These are phyloP conservation scores for Thinocorus orbignyianus DNA, from an alignment of 2,113 vertebrate genomes.

Conservation along the genomic window DNA sequence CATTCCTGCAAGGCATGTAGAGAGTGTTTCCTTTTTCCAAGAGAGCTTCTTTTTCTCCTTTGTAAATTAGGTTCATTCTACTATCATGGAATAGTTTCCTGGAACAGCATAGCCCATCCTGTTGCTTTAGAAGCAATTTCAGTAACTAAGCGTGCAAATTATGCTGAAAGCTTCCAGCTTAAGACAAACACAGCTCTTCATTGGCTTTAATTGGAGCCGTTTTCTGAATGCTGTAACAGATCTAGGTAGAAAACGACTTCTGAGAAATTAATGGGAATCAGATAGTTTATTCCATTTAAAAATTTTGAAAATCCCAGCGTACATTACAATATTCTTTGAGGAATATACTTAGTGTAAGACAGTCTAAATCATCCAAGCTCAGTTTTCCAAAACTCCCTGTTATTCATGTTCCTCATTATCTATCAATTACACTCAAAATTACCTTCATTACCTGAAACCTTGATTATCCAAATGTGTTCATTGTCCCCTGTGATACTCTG, in stretches of 20 bases:
- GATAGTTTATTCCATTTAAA: background rate
- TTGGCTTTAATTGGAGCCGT: background rate
- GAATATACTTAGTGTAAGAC: background rate
- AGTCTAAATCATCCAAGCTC: background rate
- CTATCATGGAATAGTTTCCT: background rate
- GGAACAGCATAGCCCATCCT: background rate
- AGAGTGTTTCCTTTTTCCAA: background rate
- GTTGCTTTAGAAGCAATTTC: background rate
- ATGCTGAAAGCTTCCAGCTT: background rate
- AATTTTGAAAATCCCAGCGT: background rate
- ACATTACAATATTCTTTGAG: background rate
- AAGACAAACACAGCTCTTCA: background rate
- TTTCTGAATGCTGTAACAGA: background rate
- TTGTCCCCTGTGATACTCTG: constrained; percentile 10
- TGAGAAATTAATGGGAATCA: background rate
- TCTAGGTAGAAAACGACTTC: background rate
- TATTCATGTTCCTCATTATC: constrained; percentile 58
- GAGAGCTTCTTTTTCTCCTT: background rate
- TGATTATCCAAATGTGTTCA: constrained; percentile 2
- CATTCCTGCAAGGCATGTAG: background rate
- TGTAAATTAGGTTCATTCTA: background rate
- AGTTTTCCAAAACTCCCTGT: constrained; percentile 34
- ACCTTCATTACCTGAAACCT: constrained; percentile 46
- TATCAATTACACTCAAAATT: constrained; percentile 46
- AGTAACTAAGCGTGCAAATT: background rate